Base-by-base conservation (phyloP, 2,113 vertebrate genomes). In the Microtus pennsylvanicus region DNA sequence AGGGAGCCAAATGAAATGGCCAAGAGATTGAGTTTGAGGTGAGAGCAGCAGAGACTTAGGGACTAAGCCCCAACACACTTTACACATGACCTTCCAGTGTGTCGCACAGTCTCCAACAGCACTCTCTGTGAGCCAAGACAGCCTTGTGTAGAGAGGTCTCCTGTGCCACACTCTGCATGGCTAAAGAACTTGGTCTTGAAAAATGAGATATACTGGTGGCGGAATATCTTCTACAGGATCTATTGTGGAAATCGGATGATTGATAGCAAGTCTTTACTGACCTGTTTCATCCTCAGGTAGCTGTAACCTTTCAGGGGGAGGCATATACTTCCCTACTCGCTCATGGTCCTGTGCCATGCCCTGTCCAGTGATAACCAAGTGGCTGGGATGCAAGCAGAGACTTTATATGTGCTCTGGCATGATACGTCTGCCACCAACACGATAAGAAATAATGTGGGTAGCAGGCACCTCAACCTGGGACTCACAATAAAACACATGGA, bases 191-290 rank as follows among this genome's bases (percentile, higher is more conserved):
- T 76, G 76, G 14, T 10, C 50, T 78, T 82, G 19, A 89, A 67
- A 67, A 94, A 26, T 83, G 30, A 65, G 52, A 86, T 28, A 55
- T 0, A 21, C 4, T 11, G 5, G 9, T 28, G 9, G 6, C 50
- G 30, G 30, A 83, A 69, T 75, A 55, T 3, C 33, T 12, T 45
- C n/a, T 87, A 26, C 78, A 72, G 16, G n/a, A 74, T 55, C 90
- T 58, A 82, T 14, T 52, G 3, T 35, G 24, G 38, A 30, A 21
- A 75, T 26, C 45, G 17, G 74, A 72, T 61, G 42, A 42, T 3
- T 24, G 61, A 33, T 72, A 94, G 38, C 45, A 85, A 87, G 52
- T 90, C 88, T 88, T 97, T 45, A 47, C 28, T 77, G 85, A 9
- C n/a, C 1, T 45, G 1, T 77, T 7, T 85, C 58, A 17, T 5